Evolutionary conservation across 64 coral and sea anemone genomes (phyloP).

Genomic region (Hydrozoanthus tunicans): DNA sequence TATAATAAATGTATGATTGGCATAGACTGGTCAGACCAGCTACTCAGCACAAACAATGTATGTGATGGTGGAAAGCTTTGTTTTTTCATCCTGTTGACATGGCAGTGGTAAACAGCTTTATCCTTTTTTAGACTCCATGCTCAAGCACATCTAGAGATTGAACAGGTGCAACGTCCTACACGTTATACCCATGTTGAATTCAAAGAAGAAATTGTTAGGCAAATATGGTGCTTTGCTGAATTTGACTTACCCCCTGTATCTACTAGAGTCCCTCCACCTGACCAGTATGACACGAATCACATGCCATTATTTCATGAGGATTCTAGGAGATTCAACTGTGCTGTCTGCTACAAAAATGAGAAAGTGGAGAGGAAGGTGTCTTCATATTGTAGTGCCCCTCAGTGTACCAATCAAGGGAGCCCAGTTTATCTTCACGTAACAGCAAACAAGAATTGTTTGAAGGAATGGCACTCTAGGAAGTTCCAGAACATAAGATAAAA

Average conservation of each 20-base stretch:
- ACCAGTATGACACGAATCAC: constrained; percentile 1
- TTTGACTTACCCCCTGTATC: constrained; percentile 52
- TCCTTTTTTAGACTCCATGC: constrained; percentile 11
- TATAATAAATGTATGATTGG: constrained; percentile 42
- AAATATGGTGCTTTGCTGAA: constrained; percentile 50
- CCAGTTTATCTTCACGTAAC: constrained; percentile 26
- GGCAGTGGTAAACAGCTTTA: constrained; percentile 8
- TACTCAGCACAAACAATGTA: neutral
- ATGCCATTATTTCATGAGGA: neutral
- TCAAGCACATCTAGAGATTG: constrained; percentile 21
- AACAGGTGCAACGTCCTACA: neutral
- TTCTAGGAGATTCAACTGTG: constrained; percentile 5
- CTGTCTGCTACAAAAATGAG: constrained; percentile 26
- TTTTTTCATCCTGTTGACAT: constrained; percentile 43
- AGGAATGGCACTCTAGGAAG: constrained; percentile 19
- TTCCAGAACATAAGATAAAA: constrained; percentile 16
- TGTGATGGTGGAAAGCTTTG: constrained; percentile 34
- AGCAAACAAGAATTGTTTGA: neutral
- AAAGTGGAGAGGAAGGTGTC: constrained; percentile 6
- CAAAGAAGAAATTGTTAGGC: constrained; percentile 57
- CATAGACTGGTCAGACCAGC: constrained; percentile 30
- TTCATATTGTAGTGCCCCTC: constrained; percentile 20
- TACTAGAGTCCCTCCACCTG: constrained; percentile 10
- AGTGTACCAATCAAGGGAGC: constrained; percentile 23
- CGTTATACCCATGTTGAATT: constrained; percentile 39